Evolutionary conservation across 2,888 invertebrate genomes (phyloP).

Genomic region (Diogma glabrata): DNA sequence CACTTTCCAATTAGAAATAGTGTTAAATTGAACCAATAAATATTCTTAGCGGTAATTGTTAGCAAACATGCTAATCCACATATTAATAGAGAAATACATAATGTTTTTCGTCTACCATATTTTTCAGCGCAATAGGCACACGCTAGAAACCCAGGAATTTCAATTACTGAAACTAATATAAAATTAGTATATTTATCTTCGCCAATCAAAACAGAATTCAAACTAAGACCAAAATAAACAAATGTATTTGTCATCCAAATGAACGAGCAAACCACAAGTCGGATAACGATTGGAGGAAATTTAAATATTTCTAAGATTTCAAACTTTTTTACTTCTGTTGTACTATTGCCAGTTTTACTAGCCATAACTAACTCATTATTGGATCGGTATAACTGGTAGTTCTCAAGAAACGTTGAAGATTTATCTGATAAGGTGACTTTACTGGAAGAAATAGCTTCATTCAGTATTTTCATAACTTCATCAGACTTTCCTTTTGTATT

Average conservation of each 20-base stretch:
- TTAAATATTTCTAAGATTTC: conserved; percentile 14
- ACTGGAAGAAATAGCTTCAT: conserved; percentile 45
- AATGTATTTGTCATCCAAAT: conserved; percentile 72
- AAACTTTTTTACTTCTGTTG: not conserved
- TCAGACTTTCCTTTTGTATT: conserved; percentile 43
- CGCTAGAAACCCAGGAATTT: conserved; percentile 59
- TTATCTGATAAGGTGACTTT: conserved; percentile 27
- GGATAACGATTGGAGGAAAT: conserved; percentile 26
- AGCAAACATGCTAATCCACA: conserved; percentile 37
- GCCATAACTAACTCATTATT: too few relatives aligned
- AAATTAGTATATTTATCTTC: conserved; percentile 70
- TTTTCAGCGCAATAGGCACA: conserved; percentile 52
- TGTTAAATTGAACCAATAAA: conserved; percentile 21
- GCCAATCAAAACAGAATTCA: conserved; percentile 60
- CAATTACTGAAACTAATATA: conserved; percentile 43
- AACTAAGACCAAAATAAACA: conserved; percentile 67
- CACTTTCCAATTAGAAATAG: conserved; percentile 52
- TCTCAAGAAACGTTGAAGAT: not conserved
- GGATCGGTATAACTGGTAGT: not conserved
- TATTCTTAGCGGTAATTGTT: too few relatives aligned
- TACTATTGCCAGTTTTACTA: not conserved
- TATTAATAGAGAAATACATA: conserved; percentile 44
- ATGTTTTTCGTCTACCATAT: conserved; percentile 48
- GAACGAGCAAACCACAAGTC: conserved; percentile 49
- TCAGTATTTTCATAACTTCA: conserved; percentile 45